These are phyloP conservation scores for Centruroides vittatus DNA, from an alignment of 1,140 invertebrate species.

Conservation along the genomic window DNA sequence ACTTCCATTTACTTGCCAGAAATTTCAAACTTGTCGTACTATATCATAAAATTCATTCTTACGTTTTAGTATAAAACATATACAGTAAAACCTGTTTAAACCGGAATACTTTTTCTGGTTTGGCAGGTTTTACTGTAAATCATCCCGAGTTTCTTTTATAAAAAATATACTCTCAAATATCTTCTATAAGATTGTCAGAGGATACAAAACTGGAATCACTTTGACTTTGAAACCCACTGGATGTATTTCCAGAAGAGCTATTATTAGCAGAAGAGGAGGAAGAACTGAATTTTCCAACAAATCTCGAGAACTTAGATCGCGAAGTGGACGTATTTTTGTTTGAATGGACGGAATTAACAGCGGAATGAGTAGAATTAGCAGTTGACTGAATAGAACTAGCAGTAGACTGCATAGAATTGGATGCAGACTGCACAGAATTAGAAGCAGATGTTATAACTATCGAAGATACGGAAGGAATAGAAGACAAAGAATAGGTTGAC, in stretches of 20 bases:
- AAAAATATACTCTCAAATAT: too few species aligned
- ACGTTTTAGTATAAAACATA: too few species aligned
- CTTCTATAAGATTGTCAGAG: too few species aligned
- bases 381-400: too few species aligned
- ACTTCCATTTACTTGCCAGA: too few species aligned
- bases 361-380: too few species aligned
- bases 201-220: not conserved
- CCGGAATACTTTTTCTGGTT: too few species aligned
- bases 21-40: too few species aligned
- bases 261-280: not conserved
- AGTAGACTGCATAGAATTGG: not conserved
- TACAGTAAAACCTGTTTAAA: too few species aligned
- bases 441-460: not conserved
- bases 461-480: not conserved
- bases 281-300: not conserved
- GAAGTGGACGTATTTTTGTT: not conserved
- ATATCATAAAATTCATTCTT: too few species aligned
- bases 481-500: not conserved
- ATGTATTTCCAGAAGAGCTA: slow-evolving; percentile 3
- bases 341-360: not conserved
- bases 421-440: not conserved
- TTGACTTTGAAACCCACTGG: slow-evolving; percentile 12
- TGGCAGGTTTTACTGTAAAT: too few species aligned
- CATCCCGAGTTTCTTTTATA: too few species aligned
- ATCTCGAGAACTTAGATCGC: not conserved